phyloP scores from a whole-genome alignment of 2,113 vertebrate species.

The Ptilonorhynchus violaceus region DNA sequence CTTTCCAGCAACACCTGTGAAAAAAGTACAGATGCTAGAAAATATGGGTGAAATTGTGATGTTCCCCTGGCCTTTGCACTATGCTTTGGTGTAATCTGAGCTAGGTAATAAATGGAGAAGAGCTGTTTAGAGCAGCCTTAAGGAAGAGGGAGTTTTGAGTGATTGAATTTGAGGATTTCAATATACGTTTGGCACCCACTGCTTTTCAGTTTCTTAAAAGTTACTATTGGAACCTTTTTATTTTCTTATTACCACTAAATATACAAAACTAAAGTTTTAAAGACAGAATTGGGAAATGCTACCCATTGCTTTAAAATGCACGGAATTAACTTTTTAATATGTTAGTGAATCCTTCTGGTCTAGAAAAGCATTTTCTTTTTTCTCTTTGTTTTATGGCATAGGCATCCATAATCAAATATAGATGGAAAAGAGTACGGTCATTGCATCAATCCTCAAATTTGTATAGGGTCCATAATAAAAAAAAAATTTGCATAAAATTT shows the following conservation, averaged over 20 bases:
- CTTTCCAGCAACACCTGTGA: constrained; percentile 74
- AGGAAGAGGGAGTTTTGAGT: neutral
- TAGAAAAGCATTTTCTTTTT: neutral
- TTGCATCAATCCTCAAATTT: neutral
- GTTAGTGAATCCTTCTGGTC: neutral
- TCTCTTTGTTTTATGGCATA: neutral
- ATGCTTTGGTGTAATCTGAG: constrained; percentile 60
- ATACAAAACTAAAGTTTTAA: neutral
- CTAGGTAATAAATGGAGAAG: constrained; percentile 33
- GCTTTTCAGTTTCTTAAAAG: neutral
- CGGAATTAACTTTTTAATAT: neutral
- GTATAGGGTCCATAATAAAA: neutral
- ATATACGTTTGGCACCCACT: neutral
- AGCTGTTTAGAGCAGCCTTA: neutral
- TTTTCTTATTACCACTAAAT: neutral
- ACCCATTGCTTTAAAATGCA: neutral
- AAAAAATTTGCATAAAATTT: too few species aligned
- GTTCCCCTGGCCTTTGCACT: constrained; percentile 61
- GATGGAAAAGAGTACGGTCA: neutral
- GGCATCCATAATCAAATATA: neutral
- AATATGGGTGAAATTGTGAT: constrained; percentile 71
- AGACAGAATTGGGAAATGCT: neutral
- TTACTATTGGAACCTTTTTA: neutral
- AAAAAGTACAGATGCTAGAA: constrained; percentile 69
- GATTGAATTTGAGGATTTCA: neutral